A percentile compares a stretch with the other conserved stretches of the same genome.
These are phyloP conservation scores for Gorilla gorilla DNA, from an alignment of 2,113 vertebrate species.

Conservation along the genomic window DNA sequence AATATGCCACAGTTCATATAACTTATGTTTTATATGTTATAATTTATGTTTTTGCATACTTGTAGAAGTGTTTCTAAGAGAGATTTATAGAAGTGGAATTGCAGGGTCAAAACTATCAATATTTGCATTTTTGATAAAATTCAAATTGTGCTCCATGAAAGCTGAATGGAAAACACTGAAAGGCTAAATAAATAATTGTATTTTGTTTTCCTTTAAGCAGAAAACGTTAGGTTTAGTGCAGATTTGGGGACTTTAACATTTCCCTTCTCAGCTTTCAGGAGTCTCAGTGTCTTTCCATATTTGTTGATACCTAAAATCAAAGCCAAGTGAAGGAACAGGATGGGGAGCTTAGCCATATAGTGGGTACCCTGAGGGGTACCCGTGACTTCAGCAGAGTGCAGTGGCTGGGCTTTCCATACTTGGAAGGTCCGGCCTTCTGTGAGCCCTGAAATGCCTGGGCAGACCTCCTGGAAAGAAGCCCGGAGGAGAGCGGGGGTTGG, in stretches of 20 bases:
- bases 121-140: neutral
- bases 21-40: too few relatives aligned
- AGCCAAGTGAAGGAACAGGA: neutral
- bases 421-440: neutral
- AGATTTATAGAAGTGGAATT: neutral
- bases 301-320: neutral
- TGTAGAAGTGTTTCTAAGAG: neutral
- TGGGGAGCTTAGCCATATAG: neutral
- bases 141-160: neutral
- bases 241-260: neutral
- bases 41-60: neutral
- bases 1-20: neutral
- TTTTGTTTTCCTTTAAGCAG: neutral
- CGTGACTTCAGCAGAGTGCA: neutral
- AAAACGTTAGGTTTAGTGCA: neutral
- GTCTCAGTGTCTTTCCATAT: neutral
- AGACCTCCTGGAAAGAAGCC: neutral
- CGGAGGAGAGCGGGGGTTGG: accelerated
- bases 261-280: neutral
- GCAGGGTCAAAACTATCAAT: neutral
- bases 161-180: neutral
- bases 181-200: neutral
- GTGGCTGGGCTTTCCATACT: neutral
- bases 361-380: neutral
- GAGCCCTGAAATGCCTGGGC: neutral